A percentile compares a stretch with the other conserved stretches of the same genome.
These are phyloP conservation scores for Thalassoma bifasciatum DNA, from an alignment of 2,113 vertebrate species.

Conservation along the genomic window DNA sequence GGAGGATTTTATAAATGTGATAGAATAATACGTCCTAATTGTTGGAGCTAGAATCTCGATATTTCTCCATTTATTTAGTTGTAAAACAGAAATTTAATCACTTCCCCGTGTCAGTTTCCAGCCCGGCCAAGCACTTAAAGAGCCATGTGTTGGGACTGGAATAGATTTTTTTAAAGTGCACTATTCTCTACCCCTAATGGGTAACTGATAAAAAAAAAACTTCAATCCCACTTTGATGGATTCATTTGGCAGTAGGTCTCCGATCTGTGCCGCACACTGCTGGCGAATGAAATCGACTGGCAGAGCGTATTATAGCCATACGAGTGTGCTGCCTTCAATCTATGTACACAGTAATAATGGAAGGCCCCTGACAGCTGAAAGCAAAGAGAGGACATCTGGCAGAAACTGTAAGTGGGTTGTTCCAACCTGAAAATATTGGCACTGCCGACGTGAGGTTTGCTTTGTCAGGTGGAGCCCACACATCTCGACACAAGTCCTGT, in stretches of 20 bases:
- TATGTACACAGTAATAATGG: constrained; percentile 74
- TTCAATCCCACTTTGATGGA: constrained; percentile 68
- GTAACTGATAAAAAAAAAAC: constrained; percentile 69
- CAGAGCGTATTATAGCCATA: constrained; percentile 60
- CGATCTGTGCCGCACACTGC: constrained; percentile 46
- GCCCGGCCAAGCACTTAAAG: constrained; percentile 74
- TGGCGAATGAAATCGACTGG: constrained; percentile 80
- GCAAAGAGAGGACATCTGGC: constrained; percentile 66
- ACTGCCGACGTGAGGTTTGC: constrained; percentile 26
- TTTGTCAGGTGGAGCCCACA: constrained; percentile 58
- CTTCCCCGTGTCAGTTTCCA: constrained; percentile 75
- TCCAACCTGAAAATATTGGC: constrained; percentile 59
- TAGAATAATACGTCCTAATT: constrained; percentile 51
- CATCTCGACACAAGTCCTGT: constrained; percentile 26
- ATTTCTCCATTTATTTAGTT: constrained; percentile 67
- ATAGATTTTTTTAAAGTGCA: constrained; percentile 80
- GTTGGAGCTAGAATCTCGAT: constrained; percentile 42
- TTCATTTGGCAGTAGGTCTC: constrained; percentile 71
- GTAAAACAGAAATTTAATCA: constrained; percentile 75
- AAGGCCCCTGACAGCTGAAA: constrained; percentile 65
- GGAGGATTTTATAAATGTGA: constrained; percentile 5
- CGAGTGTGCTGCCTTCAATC: constrained; percentile 69
- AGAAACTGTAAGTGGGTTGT: constrained; percentile 62
- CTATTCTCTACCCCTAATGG: constrained; percentile 77
- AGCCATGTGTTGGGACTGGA: constrained; percentile 71